Evolutionary conservation across 2,797 vertebrate species (phyloP), one percentile per base, ranked within the genome.

Genomic region (Pachyuromys duprasi): DNA sequence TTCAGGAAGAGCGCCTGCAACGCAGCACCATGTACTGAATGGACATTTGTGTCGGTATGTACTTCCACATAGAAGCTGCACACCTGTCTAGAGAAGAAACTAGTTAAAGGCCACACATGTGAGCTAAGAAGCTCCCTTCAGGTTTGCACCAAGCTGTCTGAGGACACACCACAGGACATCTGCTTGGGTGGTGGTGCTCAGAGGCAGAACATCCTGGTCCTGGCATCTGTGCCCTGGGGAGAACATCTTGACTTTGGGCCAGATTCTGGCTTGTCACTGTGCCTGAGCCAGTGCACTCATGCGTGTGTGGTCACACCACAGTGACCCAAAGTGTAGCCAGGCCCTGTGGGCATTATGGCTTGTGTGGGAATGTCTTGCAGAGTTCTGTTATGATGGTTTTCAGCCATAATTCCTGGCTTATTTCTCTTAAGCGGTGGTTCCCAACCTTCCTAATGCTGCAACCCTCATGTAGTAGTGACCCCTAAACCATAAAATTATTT

Each of bases 1-100:
- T 78, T 72, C 12, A 13, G 89, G 57, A 60, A 33, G 65, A 17
- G 14, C 24, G 55, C 45, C 14, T 8, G 18, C 82, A 11, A 55
- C 28, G 15, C 9, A 39, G 42, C 36, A 18, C 11, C 36, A 1
- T 24, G 8, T 3, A 0, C 7, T 33, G 33, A 0, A 0, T 15
- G 62, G 72, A 36, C 28, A 24, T 31, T 42, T 26, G 63, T 14
- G 0, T 80, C 17, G 8, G 57, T 45, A 12, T 45, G 84, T 57
- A 8, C 63, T 39, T 14, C 8, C 22, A 15, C 57, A 17, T 5
- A 31, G 17, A 81, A 55, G 65, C 17, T 62, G 70, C 42, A 45
- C 4, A 42, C 36, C 69, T 74, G 49, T 86, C 62, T 78, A 11
- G 5, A n/a, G 15, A 78, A 0, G 2, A 18, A 36, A 88, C 5